Percentiles rank a stretch among this genome's conserved stretches.
These are phyloP conservation scores for Spisula solida DNA, from an alignment of 2,888 invertebrate genomes.

Conservation along the genomic window DNA sequence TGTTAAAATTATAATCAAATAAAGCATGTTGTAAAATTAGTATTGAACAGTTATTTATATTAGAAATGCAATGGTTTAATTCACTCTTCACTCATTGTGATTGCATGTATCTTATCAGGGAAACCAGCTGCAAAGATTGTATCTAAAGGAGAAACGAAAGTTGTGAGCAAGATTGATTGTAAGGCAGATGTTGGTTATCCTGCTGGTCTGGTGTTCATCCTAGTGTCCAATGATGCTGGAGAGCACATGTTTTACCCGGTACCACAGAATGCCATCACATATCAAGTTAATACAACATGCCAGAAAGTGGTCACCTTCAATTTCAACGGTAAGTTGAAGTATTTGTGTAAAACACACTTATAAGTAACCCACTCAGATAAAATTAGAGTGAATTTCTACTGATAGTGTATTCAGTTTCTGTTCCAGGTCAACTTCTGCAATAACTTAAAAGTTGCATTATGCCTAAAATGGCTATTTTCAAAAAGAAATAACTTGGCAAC, in stretches of 20 bases:
- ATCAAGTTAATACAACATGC: not conserved
- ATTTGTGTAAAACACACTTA: too few species aligned
- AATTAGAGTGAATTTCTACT: too few species aligned
- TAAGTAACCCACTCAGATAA: too few species aligned
- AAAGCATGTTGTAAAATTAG: too few species aligned
- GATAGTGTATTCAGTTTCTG: not conserved
- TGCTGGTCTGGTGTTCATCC: constrained; percentile 1
- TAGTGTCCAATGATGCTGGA: constrained; percentile 30
- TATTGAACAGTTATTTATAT: too few species aligned
- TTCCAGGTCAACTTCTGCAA: too few species aligned
- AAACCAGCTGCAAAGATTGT: constrained; percentile 20
- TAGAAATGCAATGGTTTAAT: too few species aligned
- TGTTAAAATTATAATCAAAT: too few species aligned
- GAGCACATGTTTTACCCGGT: not conserved
- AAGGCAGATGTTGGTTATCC: constrained; percentile 37
- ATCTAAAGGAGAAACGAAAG: not conserved
- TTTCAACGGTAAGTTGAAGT: not conserved
- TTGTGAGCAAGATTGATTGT: constrained; percentile 9
- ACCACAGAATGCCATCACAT: not conserved
- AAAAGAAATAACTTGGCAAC: too few species aligned
- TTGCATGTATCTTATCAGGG: not conserved
- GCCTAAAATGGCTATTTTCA: too few species aligned
- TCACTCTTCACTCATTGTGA: too few species aligned
- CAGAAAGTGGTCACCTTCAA: constrained; percentile 3
- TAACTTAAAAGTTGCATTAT: too few species aligned